Evolutionary conservation across 2,797 vertebrate genomes (phyloP), one percentile per base, ranked within the genome.

Genomic region (Myotis planiceps): DNA sequence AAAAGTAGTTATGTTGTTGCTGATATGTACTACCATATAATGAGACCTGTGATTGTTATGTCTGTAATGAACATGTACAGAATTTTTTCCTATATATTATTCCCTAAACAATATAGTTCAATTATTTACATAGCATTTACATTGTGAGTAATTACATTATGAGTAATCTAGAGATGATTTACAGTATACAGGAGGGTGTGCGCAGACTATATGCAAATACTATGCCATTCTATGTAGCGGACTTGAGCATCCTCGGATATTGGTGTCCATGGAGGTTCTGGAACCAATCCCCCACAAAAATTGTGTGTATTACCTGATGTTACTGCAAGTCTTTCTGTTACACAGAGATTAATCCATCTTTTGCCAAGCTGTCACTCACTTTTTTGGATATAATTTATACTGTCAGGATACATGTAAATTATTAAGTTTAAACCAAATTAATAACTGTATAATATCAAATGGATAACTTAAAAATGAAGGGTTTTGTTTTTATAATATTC

Each of bases 361-460:
- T 80, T 76, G 23, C 53, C 66, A 89, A 66, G 19, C 58, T 76
- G 14, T 34, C 65, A 84, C 63, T 94, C 84, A 86, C 47, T n/a
- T 47, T 88, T 78, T 27, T 71, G 34, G 23, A 53, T 55, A 27
- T 25, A 85, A 37, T 79, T 75, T 82, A 47, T 82, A 34, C 18
- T 80, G 13, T 81, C 25, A 82, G 5, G 12, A 88, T 53, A 82
- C 34, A 76, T 71, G 16, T 14, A 63, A 49, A 69, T 60, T 84
- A 76, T 27, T 90, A 86, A 29, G 9, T 90, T 95, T 88, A 69
- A 95, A 87, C 4, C 47, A 90, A 78, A 87, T 80, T 7, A 3
- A 53, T 92, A 82, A 86, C 39, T 87, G 65, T 76, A 82, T 78
- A 90, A 23, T 55, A 71, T 39, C 68, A 83, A 72, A 29, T 79